Evolutionary conservation across 2,888 invertebrate genomes (phyloP).

Genomic region (Diplazon laetatorius): DNA sequence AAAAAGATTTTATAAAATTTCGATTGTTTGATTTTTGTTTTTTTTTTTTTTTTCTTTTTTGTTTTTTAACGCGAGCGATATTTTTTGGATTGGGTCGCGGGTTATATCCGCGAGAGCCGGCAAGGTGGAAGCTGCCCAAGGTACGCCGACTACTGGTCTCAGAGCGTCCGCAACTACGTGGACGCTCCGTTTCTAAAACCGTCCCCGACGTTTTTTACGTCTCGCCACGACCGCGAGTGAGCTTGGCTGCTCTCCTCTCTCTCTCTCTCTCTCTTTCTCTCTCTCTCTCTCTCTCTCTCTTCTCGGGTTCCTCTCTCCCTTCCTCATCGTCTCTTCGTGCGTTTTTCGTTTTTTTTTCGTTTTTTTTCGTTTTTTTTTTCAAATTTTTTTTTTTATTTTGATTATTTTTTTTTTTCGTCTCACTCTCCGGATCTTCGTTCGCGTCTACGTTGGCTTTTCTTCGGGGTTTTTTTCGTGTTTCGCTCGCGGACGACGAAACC

Average conservation of each 20-base stretch:
- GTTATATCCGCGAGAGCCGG: slow-evolving; percentile 76
- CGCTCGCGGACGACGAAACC: slow-evolving; percentile 45
- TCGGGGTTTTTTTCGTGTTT: slow-evolving; percentile 56
- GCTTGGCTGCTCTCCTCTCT: slow-evolving; percentile 60
- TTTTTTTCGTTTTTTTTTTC: no score
- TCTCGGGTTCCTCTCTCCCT: slow-evolving; percentile 61
- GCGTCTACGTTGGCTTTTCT: slow-evolving; percentile 66
- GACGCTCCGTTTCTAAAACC: slow-evolving; percentile 81
- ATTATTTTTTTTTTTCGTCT: slow-evolving; percentile 58
- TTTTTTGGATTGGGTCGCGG: slow-evolving; percentile 57
- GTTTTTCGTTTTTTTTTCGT: slow-evolving; percentile 27
- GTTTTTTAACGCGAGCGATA: no score
- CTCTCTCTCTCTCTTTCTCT: slow-evolving; percentile 63
- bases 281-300: slow-evolving; percentile 56
- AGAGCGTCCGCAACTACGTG: slow-evolving; percentile 79
- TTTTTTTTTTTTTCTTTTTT: no score
- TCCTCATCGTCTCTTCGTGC: slow-evolving; percentile 57
- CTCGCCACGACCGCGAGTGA: slow-evolving; percentile 68
- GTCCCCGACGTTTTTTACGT: slow-evolving; percentile 78
- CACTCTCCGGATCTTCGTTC: slow-evolving; percentile 42
- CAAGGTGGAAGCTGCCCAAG: slow-evolving; percentile 81
- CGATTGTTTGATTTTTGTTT: no score
- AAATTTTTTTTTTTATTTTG: no score
- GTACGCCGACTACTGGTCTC: slow-evolving; percentile 80
- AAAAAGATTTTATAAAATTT: no score